Conservation (phyloP, 2,888 invertebrate genomes). For the Drosophila glabriapex region DNA sequence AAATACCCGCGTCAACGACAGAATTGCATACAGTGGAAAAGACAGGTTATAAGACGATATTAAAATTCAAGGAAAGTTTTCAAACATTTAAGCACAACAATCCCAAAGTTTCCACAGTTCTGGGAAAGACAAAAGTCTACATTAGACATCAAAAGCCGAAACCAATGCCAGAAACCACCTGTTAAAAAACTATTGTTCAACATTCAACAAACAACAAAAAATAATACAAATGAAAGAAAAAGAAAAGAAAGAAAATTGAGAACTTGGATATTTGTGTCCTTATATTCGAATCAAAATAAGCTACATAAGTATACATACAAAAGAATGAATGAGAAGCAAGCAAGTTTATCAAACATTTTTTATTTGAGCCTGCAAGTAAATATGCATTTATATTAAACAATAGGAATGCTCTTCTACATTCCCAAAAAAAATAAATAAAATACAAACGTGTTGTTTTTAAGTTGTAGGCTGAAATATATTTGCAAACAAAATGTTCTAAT, state of each 20-base stretch:
- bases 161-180: constrained; percentile 84
- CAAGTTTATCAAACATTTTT: constrained; percentile 57
- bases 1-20: constrained; percentile 8
- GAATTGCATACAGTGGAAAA: constrained; percentile 39
- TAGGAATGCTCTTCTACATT: constrained; percentile 55
- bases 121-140: constrained; percentile 62
- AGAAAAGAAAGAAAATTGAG: constrained; percentile 2
- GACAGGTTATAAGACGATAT: constrained; percentile 39
- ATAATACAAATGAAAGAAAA: neutral
- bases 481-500: constrained; percentile 64
- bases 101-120: constrained; percentile 44
- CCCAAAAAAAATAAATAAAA: constrained; percentile 28
- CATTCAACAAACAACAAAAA: constrained; percentile 13
- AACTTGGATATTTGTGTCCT: constrained; percentile 45
- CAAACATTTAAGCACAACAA: constrained; percentile 33
- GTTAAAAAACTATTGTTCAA: constrained; percentile 67
- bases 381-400: constrained; percentile 70
- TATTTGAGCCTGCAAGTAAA: constrained; percentile 62
- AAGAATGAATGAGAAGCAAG: constrained; percentile 20
- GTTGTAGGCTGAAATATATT: constrained; percentile 66
- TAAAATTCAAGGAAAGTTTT: constrained; percentile 65
- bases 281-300: constrained; percentile 69
- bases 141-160: constrained; percentile 67
- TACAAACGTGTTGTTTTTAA: constrained; percentile 49
- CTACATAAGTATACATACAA: constrained; percentile 47